A percentile compares a stretch with the other conserved stretches of the same genome.
Evolutionary conservation across 2,113 vertebrate species (phyloP).

Genomic region (Glaucidium brasilianum): DNA sequence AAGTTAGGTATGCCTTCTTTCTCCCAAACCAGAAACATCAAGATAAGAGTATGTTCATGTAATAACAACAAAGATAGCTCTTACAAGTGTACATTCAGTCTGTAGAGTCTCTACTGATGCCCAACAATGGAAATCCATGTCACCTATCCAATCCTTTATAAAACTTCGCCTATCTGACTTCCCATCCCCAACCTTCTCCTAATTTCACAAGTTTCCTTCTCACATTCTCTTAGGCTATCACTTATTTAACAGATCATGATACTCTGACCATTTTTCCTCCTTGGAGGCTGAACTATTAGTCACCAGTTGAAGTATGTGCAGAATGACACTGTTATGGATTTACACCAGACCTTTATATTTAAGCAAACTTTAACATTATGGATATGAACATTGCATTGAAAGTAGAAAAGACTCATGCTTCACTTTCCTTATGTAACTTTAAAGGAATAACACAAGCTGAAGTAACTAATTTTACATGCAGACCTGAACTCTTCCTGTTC

Average conservation of each 20-base stretch:
- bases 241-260: background rate
- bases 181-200: background rate
- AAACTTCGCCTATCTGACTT: background rate
- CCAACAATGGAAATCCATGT: background rate
- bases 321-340: background rate
- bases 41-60: background rate
- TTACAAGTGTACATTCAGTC: background rate
- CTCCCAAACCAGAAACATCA: background rate
- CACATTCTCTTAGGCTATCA: background rate
- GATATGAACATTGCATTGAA: background rate
- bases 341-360: background rate
- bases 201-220: background rate
- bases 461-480: background rate
- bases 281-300: background rate
- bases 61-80: background rate
- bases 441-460: background rate
- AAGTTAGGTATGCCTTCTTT: background rate
- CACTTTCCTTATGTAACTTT: background rate
- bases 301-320: background rate
- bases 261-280: background rate
- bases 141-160: background rate
- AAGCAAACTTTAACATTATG: background rate
- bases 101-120: background rate
- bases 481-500: background rate
- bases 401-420: background rate